Conservation (phyloP, 2,797 vertebrate species). For the Eulemur coronatus region DNA sequence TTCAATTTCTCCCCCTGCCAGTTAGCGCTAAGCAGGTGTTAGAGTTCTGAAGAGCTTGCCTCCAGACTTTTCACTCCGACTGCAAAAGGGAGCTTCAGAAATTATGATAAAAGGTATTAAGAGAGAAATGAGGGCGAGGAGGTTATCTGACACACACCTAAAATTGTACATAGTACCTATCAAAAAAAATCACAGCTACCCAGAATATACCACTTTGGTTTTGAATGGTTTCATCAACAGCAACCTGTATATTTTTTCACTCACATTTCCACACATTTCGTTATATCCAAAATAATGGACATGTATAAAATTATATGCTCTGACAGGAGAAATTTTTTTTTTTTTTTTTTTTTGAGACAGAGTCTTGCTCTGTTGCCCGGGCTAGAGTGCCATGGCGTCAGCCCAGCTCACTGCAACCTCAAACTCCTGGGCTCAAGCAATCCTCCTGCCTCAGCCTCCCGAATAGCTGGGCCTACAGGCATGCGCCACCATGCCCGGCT, state of each 20-base stretch:
- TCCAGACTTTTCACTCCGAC: constrained; percentile 60
- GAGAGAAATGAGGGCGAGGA: constrained; percentile 48
- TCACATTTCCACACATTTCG: constrained; percentile 13
- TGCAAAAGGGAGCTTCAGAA: constrained; percentile 64
- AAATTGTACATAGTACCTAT: constrained; percentile 30
- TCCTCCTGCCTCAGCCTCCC: too few relatives aligned
- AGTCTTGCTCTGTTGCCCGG: too few relatives aligned
- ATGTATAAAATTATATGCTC: neutral
- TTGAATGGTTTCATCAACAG: constrained; percentile 37
- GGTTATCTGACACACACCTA: constrained; percentile 55
- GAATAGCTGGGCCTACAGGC: too few relatives aligned
- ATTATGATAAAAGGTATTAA: constrained; percentile 60
- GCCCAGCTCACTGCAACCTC: too few relatives aligned
- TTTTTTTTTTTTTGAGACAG: too few relatives aligned
- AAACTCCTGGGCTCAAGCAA: too few relatives aligned
- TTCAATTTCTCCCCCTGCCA: constrained; percentile 49
- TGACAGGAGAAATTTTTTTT: neutral
- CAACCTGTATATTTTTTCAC: neutral
- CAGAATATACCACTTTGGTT: neutral
- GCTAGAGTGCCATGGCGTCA: too few relatives aligned
- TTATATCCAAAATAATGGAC: neutral
- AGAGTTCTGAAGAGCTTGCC: constrained; percentile 63
- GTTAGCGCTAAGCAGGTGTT: constrained; percentile 55
- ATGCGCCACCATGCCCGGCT: too few relatives aligned
- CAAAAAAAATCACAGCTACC: constrained; percentile 18